Conservation (phyloP, 1,140 invertebrate species). For the Augochlora pura region DNA sequence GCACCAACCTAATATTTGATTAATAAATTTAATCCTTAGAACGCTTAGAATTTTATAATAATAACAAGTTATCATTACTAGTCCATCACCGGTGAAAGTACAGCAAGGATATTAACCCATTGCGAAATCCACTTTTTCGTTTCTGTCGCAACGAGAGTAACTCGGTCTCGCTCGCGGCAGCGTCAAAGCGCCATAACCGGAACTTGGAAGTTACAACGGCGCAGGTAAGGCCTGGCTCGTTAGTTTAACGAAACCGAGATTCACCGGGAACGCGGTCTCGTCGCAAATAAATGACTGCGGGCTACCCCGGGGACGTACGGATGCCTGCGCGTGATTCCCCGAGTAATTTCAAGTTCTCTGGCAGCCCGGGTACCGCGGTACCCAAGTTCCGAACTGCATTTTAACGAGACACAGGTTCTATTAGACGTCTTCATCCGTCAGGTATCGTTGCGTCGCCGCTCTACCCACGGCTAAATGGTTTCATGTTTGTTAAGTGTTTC, state of each 20-base stretch:
- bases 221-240: neutral
- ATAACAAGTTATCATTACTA: no score
- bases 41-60: no score
- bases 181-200: no score
- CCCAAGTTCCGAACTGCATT: constrained; percentile 27
- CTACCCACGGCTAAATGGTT: constrained; percentile 15
- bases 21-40: no score
- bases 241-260: constrained; percentile 8
- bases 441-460: constrained; percentile 17
- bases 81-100: no score
- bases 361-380: neutral
- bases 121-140: no score
- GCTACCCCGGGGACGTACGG: neutral
- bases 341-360: constrained; percentile 26
- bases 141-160: no score
- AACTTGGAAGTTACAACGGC: neutral
- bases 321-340: constrained; percentile 6
- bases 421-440: constrained; percentile 4
- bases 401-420: constrained; percentile 29
- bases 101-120: no score
- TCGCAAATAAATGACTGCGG: neutral
- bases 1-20: no score
- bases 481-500: constrained; percentile 45
- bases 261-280: neutral
- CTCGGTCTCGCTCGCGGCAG: no score